Evolutionary conservation across 64 coral and sea anemone species (phyloP).

Genomic region (Montipora efflorescens): DNA sequence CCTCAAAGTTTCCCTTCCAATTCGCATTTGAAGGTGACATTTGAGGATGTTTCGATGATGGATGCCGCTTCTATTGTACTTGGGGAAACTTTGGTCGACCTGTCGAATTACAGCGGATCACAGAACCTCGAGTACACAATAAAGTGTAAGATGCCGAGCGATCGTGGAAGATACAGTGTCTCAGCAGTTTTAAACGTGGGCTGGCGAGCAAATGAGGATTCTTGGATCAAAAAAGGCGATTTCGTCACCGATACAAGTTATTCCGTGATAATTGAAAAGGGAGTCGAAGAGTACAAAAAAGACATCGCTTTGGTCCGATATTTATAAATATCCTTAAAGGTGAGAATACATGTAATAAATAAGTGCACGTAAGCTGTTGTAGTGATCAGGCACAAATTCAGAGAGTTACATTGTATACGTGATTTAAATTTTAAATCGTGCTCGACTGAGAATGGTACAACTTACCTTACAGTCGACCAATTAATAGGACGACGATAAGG

Average conservation of each 20-base stretch:
- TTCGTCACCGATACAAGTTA: slow-evolving; percentile 73
- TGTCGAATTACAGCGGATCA: slow-evolving; percentile 41
- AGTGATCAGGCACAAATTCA: no score
- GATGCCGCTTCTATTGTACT: slow-evolving; percentile 47
- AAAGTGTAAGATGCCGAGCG: slow-evolving; percentile 49
- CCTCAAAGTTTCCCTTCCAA: slow-evolving; percentile 58
- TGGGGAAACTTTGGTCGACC: slow-evolving; percentile 48
- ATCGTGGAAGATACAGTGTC: slow-evolving; percentile 65
- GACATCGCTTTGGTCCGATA: slow-evolving; percentile 52
- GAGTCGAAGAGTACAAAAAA: slow-evolving; percentile 34
- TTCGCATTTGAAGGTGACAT: slow-evolving; percentile 67
- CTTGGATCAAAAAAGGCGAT: slow-evolving; percentile 71
- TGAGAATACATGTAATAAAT: no score
- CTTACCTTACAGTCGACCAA: no score
- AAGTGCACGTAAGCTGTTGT: no score
- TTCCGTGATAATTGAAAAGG: slow-evolving; percentile 20
- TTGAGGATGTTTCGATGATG: slow-evolving; percentile 59
- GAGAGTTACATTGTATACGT: no score
- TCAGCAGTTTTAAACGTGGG: slow-evolving; percentile 85
- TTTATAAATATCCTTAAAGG: no score
- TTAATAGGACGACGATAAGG: no score
- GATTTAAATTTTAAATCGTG: no score
- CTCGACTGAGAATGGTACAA: no score
- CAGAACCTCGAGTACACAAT: slow-evolving; percentile 56
- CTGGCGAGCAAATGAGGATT: slow-evolving; percentile 61